Percentiles rank a stretch among this genome's conserved stretches.
Evolutionary conservation across 64 coral and sea anemone species (phyloP).

Genomic region (Cladopsammia gracilis): DNA sequence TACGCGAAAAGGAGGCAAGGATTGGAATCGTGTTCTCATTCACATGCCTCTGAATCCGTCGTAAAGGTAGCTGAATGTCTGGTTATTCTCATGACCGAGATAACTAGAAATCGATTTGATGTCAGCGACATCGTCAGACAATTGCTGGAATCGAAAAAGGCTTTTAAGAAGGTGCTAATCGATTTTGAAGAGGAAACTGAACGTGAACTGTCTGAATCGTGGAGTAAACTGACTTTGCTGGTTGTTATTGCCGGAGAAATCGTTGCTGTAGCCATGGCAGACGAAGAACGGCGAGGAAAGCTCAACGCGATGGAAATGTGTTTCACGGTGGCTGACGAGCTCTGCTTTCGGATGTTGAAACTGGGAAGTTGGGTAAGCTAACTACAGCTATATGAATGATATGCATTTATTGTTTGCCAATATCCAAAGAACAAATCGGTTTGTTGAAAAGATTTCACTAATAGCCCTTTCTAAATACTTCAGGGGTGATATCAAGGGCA

Average conservation of each 20-base stretch:
- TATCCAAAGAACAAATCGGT: no score
- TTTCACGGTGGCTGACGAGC: neutral
- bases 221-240: conserved; percentile 4
- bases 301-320: neutral
- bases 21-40: neutral
- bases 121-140: neutral
- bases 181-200: conserved; percentile 13
- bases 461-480: no score
- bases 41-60: neutral
- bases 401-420: no score
- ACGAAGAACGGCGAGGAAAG: neutral
- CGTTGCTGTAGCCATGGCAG: neutral
- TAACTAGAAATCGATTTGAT: neutral
- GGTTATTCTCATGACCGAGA: neutral
- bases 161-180: neutral
- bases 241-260: neutral
- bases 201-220: neutral
- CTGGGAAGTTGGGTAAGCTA: neutral
- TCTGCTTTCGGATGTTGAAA: neutral
- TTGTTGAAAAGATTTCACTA: no score
- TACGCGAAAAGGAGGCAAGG: neutral
- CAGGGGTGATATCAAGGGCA: no score
- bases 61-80: neutral
- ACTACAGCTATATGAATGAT: neutral
- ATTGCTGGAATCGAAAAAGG: neutral